Base-by-base conservation (phyloP, 2,797 vertebrate genomes). In the Sebastolobus alascanus region DNA sequence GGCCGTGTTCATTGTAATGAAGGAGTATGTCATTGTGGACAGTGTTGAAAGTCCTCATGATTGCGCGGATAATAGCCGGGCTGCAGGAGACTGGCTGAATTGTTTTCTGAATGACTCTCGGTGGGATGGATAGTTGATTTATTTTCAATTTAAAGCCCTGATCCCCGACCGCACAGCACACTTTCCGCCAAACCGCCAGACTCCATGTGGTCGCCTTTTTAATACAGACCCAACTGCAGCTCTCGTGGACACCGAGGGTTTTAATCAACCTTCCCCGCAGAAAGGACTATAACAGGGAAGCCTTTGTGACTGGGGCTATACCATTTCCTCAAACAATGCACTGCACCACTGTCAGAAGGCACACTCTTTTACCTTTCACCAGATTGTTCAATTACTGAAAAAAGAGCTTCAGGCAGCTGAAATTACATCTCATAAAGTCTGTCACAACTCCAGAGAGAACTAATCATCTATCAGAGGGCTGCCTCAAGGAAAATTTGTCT, bases 31-130 rank as follows among this genome's bases (percentile, higher is more conserved):
- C 60, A 64, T 7, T 4, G 67, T 59, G 63, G 56, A 67, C 78
- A 13, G 27, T 56, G 55, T 52, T 52, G 52, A 87, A 89, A 65
- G 91, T 93, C 93, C 89, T 91, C 86, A 85, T 93, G 92, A 90
- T 75, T 5, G 60, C 89, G 90, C 76, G 60, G 86, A 89, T 87
- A 91, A 90, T 89, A 91, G 92, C 80, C 83, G 68, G 77, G 77
- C 84, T 46, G 77, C 61, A 52, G 60, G 73, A 75, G 78, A 68
- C 20, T 2, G 2, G 38, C 71, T 46, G 3, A 35, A 61, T 68
- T 78, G 58, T 71, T 86, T 79, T 80, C 77, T 82, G 63, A 86
- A 68, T 63, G 75, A 80, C 77, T 77, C 65, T 77, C 69, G 11
- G 22, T 12, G 4, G 52, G 69, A 75, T 70, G 68, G 84, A 87